phyloP scores from a whole-genome alignment of 2,888 invertebrate genomes.

The Melanargia galathea region DNA sequence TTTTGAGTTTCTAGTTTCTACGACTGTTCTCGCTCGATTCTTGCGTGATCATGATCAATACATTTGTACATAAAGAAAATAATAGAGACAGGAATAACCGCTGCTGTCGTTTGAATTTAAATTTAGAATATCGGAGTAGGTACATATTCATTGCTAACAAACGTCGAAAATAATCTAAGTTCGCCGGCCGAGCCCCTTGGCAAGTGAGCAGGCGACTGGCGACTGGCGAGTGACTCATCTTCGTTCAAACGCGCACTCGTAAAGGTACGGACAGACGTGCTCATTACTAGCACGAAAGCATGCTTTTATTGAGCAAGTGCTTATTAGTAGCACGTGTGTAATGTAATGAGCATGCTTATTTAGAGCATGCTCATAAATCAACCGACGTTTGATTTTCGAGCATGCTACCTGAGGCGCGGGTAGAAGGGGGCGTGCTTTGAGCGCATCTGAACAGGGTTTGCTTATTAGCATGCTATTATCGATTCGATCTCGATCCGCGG shows the following conservation, averaged over 20 bases:
- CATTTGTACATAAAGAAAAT: constrained; percentile 23
- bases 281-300: too few relatives aligned
- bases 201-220: constrained; percentile 35
- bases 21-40: constrained; percentile 23
- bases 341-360: too few relatives aligned
- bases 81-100: constrained; percentile 29
- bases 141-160: constrained; percentile 34
- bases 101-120: constrained; percentile 37
- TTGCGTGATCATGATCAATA: constrained; percentile 20
- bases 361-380: too few relatives aligned
- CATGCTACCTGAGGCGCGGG: too few relatives aligned
- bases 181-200: constrained; percentile 45
- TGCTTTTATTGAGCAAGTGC: too few relatives aligned
- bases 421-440: constrained; percentile 3
- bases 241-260: constrained; percentile 41
- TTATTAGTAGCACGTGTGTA: too few relatives aligned
- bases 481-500: background rate
- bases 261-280: background rate
- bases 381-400: too few relatives aligned
- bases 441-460: constrained; percentile 29
- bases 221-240: constrained; percentile 58
- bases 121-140: constrained; percentile 34
- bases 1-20: constrained; percentile 26
- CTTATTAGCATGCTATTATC: constrained; percentile 8
- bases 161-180: constrained; percentile 43